These are phyloP conservation scores for Saguinus imperator DNA, from an alignment of 2,113 vertebrate genomes.

Conservation along the genomic window DNA sequence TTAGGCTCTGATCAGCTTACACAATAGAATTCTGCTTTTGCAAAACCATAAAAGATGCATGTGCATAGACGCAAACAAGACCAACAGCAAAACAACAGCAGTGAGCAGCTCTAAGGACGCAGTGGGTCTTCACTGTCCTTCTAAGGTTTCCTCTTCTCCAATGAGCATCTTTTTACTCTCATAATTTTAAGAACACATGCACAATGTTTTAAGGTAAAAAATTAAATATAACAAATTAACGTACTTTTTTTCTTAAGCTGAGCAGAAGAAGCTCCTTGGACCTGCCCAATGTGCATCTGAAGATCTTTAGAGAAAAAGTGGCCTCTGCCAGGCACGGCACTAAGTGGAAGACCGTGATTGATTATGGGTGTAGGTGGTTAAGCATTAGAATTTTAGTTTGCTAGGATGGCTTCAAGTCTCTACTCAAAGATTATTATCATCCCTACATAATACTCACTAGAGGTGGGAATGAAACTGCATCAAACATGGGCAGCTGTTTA, in stretches of 20 bases:
- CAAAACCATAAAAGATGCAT: background rate
- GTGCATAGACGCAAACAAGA: background rate
- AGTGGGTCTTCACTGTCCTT: background rate
- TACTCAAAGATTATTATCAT: background rate
- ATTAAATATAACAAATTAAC: background rate
- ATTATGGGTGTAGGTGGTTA: accelerated
- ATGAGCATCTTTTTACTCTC: background rate
- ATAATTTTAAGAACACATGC: background rate
- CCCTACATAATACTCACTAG: background rate
- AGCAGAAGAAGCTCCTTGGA: background rate
- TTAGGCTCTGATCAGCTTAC: background rate
- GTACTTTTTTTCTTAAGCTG: background rate
- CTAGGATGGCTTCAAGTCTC: background rate
- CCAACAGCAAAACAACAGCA: too few relatives aligned
- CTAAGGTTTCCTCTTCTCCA: background rate
- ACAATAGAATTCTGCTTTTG: background rate
- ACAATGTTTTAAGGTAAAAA: background rate
- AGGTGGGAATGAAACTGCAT: accelerated
- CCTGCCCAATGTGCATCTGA: background rate
- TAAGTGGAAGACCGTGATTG: background rate
- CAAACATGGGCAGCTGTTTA: background rate
- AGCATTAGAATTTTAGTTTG: background rate
- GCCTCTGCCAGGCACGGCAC: background rate
- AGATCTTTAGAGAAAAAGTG: background rate
- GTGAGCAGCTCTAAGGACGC: background rate